Evolutionary conservation across 1,140 invertebrate genomes (phyloP).

Genomic region (Bombus terrestris): DNA sequence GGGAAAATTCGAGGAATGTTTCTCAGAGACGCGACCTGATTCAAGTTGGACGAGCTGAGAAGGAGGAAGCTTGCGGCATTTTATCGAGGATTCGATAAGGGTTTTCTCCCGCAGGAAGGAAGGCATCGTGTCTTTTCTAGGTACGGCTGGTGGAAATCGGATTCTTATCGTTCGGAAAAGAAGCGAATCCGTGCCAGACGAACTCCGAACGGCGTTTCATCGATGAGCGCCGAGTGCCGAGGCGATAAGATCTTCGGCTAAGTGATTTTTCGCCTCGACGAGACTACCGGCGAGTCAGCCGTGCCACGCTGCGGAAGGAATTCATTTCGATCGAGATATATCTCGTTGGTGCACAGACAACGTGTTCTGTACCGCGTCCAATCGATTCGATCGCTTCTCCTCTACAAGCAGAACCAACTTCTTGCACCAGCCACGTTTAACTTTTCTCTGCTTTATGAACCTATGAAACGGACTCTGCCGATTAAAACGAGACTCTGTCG

Average conservation of each 20-base stretch:
- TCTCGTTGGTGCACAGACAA: neutral
- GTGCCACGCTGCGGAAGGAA: constrained; percentile 48
- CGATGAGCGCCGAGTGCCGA: constrained; percentile 53
- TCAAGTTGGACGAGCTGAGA: constrained; percentile 34
- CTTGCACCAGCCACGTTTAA: neutral
- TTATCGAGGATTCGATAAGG: constrained; percentile 63
- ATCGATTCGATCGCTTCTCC: constrained; percentile 18
- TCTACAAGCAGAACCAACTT: neutral
- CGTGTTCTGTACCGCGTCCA: neutral
- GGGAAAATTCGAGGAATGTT: constrained; percentile 43
- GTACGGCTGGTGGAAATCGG: constrained; percentile 58
- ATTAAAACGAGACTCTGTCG: too few relatives aligned
- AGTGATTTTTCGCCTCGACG: constrained; percentile 68
- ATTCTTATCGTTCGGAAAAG: constrained; percentile 61
- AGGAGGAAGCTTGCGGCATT: constrained; percentile 55
- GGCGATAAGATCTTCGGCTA: constrained; percentile 64
- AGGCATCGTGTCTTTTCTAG: constrained; percentile 53
- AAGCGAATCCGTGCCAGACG: constrained; percentile 52
- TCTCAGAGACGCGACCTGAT: constrained; percentile 49
- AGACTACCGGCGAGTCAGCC: constrained; percentile 48
- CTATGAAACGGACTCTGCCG: neutral
- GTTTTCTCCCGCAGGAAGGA: constrained; percentile 37
- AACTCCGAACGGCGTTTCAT: constrained; percentile 29
- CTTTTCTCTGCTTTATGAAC: constrained; percentile 1
- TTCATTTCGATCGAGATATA: constrained; percentile 59